These are phyloP conservation scores for Belgica antarctica DNA, from an alignment of 2,888 invertebrate species.

Conservation along the genomic window DNA sequence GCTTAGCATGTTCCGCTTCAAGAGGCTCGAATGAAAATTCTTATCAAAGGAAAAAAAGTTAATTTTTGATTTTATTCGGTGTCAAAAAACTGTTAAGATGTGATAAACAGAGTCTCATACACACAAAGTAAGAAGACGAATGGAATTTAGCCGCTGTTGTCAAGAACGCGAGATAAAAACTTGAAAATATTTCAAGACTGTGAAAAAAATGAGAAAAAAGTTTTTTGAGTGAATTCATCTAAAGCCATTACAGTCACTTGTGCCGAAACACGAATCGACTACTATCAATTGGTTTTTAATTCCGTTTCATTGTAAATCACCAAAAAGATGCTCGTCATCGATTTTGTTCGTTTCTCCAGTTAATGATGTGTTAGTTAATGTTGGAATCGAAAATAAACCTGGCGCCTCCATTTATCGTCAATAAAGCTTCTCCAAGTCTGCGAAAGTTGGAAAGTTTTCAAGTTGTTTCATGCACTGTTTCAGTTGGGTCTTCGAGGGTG, in stretches of 20 bases:
- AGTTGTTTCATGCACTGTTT: neutral
- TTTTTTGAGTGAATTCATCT: neutral
- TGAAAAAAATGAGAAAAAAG: neutral
- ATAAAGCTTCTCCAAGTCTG: neutral
- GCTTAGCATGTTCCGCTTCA: neutral
- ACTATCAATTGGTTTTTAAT: neutral
- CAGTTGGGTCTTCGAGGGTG: neutral
- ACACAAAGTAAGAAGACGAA: neutral
- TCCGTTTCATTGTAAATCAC: neutral
- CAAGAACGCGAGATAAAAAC: neutral
- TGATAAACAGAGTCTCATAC: neutral
- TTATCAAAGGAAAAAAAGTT: conserved; percentile 12
- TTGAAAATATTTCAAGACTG: neutral
- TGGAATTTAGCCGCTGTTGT: no score
- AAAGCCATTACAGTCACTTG: conserved; percentile 7
- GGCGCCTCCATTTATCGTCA: conserved; percentile 40
- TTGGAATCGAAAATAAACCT: conserved; percentile 26
- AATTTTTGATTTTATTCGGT: neutral
- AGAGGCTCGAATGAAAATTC: neutral
- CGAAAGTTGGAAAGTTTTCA: conserved; percentile 17
- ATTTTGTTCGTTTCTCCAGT: neutral
- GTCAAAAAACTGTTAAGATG: neutral
- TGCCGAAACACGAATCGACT: neutral
- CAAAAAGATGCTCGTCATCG: neutral
- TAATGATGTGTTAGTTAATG: neutral